Percentiles rank a stretch among this genome's conserved stretches.
Conservation (phyloP, 2,888 invertebrate species). For the Drosophila mimetica region DNA sequence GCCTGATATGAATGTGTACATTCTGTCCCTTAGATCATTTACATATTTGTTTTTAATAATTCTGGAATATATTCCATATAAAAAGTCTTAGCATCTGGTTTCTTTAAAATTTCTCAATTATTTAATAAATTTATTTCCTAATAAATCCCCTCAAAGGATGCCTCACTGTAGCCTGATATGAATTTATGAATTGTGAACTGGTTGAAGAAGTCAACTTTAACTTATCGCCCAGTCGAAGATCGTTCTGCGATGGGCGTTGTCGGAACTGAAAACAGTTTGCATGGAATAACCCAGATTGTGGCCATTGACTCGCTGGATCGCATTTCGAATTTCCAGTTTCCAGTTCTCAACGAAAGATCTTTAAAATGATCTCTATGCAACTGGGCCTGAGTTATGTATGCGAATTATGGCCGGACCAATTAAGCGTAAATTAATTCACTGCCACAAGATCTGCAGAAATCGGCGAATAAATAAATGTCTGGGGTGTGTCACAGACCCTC, state of each 20-base stretch:
- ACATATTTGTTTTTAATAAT: background rate
- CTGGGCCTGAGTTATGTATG: constrained; percentile 30
- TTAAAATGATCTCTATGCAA: constrained; percentile 32
- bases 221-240: constrained; percentile 31
- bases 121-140: too few relatives aligned
- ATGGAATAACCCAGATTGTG: constrained; percentile 52
- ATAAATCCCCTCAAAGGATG: background rate
- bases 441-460: constrained; percentile 21
- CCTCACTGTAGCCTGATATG: background rate
- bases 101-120: too few relatives aligned
- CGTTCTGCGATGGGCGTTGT: constrained; percentile 26
- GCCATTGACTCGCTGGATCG: constrained; percentile 39
- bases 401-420: constrained; percentile 28
- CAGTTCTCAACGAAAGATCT: constrained; percentile 18
- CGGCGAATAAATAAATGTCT: constrained; percentile 12
- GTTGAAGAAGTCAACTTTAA: constrained; percentile 26
- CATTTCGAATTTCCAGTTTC: constrained; percentile 43
- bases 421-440: constrained; percentile 41
- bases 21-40: too few relatives aligned
- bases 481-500: constrained; percentile 13
- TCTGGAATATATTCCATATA: background rate
- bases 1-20: too few relatives aligned
- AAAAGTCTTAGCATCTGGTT: too few relatives aligned
- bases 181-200: constrained; percentile 3
- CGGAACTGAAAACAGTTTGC: constrained; percentile 41